These are phyloP conservation scores for Cephalopterus ornatus DNA, from an alignment of 2,113 vertebrate species.

Conservation along the genomic window DNA sequence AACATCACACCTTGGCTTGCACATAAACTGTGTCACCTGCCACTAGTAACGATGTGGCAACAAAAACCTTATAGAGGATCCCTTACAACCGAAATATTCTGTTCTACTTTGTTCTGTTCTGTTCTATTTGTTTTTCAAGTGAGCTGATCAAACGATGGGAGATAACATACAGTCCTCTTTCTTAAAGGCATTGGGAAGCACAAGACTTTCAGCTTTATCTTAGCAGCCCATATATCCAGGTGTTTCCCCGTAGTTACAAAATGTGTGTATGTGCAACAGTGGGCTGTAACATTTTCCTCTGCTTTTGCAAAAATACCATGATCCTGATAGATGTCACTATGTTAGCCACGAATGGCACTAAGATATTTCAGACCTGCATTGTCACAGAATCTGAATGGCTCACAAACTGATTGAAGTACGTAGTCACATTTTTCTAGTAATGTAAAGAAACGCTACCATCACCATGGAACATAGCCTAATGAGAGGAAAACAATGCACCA, in stretches of 20 bases:
- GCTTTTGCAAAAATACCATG: not conserved
- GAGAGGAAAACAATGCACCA: not conserved
- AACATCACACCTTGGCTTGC: not conserved
- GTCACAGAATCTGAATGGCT: not conserved
- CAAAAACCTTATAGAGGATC: not conserved
- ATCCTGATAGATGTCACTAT: not conserved
- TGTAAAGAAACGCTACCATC: not conserved
- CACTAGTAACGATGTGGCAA: not conserved
- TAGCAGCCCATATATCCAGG: not conserved
- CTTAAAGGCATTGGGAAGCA: not conserved
- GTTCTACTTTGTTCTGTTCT: not conserved
- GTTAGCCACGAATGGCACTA: not conserved
- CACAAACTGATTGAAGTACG: not conserved
- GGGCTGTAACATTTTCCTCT: not conserved
- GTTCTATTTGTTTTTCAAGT: not conserved
- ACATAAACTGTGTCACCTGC: not conserved
- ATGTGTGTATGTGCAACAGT: not conserved
- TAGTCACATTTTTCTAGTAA: not conserved
- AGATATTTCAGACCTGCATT: not conserved
- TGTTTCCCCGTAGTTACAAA: not conserved
- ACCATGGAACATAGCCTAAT: not conserved
- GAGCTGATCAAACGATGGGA: accelerated
- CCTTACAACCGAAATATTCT: not conserved
- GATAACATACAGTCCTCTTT: not conserved
- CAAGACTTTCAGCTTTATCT: not conserved